Conservation (phyloP, 1,140 invertebrate species). For the Colletes gigas region DNA sequence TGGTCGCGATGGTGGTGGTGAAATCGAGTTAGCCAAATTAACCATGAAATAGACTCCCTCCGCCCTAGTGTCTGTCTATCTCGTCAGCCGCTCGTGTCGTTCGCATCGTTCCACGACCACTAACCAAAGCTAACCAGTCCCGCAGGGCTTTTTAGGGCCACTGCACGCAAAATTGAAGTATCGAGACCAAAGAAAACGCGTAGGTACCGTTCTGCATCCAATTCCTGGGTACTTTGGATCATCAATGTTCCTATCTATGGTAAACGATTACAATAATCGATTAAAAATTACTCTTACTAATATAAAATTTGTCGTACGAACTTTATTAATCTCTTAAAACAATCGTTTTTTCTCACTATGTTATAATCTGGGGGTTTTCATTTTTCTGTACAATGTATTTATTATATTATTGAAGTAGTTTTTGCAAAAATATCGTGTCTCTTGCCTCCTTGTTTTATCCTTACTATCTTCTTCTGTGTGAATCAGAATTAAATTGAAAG, state of each 20-base stretch:
- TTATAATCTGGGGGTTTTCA: too few species aligned
- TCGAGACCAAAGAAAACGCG: constrained; percentile 54
- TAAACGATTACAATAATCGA: neutral
- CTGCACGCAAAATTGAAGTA: constrained; percentile 65
- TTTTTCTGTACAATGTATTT: too few species aligned
- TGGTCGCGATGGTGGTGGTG: constrained; percentile 65
- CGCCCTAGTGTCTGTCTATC: constrained; percentile 75
- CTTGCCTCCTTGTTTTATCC: too few species aligned
- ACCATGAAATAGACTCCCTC: constrained; percentile 81
- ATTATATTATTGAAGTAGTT: too few species aligned
- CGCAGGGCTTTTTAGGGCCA: constrained; percentile 65
- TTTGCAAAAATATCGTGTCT: too few species aligned
- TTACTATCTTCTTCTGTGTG: too few species aligned
- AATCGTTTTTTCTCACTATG: too few species aligned
- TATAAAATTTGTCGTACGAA: too few species aligned
- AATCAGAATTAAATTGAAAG: too few species aligned
- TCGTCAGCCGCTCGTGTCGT: constrained; percentile 70
- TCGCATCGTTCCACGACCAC: constrained; percentile 66
- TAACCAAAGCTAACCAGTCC: constrained; percentile 69
- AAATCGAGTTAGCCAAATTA: constrained; percentile 81
- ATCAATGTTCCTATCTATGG: neutral
- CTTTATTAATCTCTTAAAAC: too few species aligned
- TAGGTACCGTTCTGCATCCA: neutral
- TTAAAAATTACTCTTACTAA: neutral
- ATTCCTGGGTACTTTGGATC: neutral